Conservation (phyloP, 1,140 invertebrate species). For the Drosophila mayri region DNA sequence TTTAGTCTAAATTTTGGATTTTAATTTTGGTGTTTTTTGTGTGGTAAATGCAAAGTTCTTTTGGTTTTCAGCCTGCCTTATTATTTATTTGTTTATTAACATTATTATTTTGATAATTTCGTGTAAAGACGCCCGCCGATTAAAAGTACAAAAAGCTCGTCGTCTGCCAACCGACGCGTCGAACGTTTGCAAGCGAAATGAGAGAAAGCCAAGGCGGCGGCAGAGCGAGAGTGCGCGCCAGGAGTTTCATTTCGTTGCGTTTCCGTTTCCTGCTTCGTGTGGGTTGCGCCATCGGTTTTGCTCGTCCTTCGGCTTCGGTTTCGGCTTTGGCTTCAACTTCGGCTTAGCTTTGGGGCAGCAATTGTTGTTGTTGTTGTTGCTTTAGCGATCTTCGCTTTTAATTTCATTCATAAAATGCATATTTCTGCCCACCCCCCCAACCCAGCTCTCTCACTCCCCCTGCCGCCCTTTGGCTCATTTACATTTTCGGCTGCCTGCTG, state of each 20-base stretch:
- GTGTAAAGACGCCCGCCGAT: slow-evolving; percentile 34
- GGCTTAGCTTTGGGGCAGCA: background rate
- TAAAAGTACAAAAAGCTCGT: slow-evolving; percentile 47
- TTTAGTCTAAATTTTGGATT: slow-evolving; percentile 29
- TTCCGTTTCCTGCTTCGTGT: slow-evolving; percentile 21
- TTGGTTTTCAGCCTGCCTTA: slow-evolving; percentile 15
- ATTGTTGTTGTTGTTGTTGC: slow-evolving; percentile 22
- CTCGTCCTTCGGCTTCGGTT: slow-evolving; percentile 12
- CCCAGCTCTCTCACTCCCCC: background rate
- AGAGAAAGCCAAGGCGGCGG: slow-evolving; percentile 21
- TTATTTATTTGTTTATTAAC: background rate
- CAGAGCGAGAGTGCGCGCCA: slow-evolving; percentile 13
- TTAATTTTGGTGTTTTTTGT: background rate
- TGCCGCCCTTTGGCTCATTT: slow-evolving; percentile 21
- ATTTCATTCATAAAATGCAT: slow-evolving; percentile 75
- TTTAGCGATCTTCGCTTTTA: slow-evolving; percentile 59
- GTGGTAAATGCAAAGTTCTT: slow-evolving; percentile 41
- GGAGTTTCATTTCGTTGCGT: slow-evolving; percentile 25
- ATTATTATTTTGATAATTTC: slow-evolving; percentile 10
- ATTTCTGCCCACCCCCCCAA: background rate
- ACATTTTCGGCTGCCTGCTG: slow-evolving; percentile 36
- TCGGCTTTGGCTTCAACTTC: slow-evolving; percentile 8
- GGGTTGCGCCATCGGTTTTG: slow-evolving; percentile 1
- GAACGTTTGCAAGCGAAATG: slow-evolving; percentile 77
- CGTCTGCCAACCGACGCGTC: slow-evolving; percentile 73